Percentiles rank a stretch among this genome's conserved stretches.
These are phyloP conservation scores for Lates japonicus DNA, from an alignment of 2,797 vertebrate genomes.

Conservation along the genomic window DNA sequence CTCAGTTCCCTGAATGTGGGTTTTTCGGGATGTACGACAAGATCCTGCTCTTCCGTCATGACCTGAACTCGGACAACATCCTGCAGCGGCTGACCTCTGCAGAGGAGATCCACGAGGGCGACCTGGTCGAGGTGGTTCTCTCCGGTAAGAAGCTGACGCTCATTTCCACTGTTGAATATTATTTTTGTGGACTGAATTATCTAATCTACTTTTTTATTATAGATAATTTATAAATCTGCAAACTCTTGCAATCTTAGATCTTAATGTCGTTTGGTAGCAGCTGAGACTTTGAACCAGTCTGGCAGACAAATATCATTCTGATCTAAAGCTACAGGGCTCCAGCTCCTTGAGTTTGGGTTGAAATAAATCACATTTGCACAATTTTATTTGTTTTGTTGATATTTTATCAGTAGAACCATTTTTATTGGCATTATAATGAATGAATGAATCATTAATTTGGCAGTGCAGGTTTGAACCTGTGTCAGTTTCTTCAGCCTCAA, in stretches of 20 bases:
- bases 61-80: slow-evolving; percentile 94
- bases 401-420: too few species aligned
- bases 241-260: background rate
- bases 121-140: slow-evolving; percentile 88
- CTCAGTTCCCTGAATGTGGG: slow-evolving; percentile 94
- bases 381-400: too few species aligned
- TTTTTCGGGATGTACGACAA: slow-evolving; percentile 96
- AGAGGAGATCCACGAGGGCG: slow-evolving; percentile 91
- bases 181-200: too few species aligned
- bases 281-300: background rate
- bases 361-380: too few species aligned
- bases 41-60: slow-evolving; percentile 94
- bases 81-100: slow-evolving; percentile 90
- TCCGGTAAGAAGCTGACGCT: slow-evolving; percentile 83
- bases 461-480: background rate
- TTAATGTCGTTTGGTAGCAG: too few species aligned
- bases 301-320: background rate
- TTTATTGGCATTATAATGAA: too few species aligned
- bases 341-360: too few species aligned
- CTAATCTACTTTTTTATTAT: background rate
- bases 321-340: too few species aligned
- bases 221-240: background rate
- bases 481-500: background rate
- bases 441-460: too few species aligned
- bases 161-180: too few species aligned